Percentiles rank a stretch among this genome's conserved stretches.
These are phyloP conservation scores for Australoheros scitulus DNA, from an alignment of 2,113 vertebrate genomes.

Conservation along the genomic window DNA sequence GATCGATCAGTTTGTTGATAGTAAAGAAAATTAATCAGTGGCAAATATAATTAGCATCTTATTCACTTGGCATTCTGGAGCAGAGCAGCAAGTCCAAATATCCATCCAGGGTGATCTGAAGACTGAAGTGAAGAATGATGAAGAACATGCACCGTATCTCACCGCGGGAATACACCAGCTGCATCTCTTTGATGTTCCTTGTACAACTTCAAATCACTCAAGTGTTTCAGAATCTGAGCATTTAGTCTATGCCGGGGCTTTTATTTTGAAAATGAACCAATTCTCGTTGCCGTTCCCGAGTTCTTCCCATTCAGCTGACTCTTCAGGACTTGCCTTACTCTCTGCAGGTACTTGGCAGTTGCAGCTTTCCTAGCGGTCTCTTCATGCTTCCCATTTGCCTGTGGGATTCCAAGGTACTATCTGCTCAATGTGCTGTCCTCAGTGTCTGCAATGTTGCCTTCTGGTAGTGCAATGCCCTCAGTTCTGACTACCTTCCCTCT, in stretches of 20 bases:
- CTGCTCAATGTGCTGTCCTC: no score
- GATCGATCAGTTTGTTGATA: not conserved
- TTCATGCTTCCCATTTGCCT: no score
- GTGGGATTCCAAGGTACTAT: no score
- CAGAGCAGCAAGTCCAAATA: not conserved
- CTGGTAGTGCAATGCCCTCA: no score
- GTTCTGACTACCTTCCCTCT: no score
- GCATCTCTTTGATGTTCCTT: not conserved
- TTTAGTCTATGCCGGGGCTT: not conserved
- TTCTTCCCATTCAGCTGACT: no score
- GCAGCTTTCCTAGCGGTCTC: no score
- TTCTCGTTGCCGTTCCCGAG: not conserved
- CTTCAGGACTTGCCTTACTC: no score
- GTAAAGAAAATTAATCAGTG: not conserved
- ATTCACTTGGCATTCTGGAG: not conserved
- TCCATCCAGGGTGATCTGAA: not conserved
- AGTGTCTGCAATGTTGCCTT: no score
- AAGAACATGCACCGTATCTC: not conserved
- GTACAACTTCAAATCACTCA: not conserved
- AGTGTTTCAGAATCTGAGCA: not conserved
- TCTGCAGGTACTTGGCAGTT: no score
- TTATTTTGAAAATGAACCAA: not conserved
- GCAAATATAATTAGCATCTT: not conserved
- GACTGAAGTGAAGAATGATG: not conserved
- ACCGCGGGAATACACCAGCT: not conserved